Conservation (phyloP, 30 jellyfish, hydroid and myxozoan genomes). For the Aurelia sp. region DNA sequence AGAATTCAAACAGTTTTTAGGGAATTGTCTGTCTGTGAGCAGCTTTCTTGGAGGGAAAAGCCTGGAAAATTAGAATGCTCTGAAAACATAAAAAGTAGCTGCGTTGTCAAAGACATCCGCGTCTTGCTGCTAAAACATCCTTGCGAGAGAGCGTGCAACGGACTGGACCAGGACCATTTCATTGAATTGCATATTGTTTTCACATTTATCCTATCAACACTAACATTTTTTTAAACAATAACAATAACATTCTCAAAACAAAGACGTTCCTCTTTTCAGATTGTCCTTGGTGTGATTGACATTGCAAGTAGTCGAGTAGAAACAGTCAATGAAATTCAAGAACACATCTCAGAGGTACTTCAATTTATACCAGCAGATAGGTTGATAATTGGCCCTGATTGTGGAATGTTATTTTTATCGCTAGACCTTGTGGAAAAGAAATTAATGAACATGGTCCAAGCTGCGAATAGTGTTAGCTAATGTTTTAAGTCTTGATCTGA, state of each 20-base stretch:
- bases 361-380: constrained; percentile 71
- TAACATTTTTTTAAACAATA: no score
- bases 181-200: not conserved
- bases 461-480: constrained; percentile 49
- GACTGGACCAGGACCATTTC: no score
- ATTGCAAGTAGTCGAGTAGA: constrained; percentile 85
- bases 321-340: constrained; percentile 76
- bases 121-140: no score
- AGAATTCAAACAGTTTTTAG: no score
- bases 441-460: constrained; percentile 77
- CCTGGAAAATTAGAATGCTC: no score
- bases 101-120: no score
- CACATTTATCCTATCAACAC: not conserved
- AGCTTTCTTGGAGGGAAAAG: no score
- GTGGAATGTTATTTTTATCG: constrained; percentile 82
- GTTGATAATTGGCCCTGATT: constrained; percentile 80
- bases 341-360: constrained; percentile 75
- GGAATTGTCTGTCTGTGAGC: no score
- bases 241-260: not conserved
- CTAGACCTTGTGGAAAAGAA: constrained; percentile 61
- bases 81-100: no score
- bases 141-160: no score
- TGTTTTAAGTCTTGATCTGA: not conserved
- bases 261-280: constrained; percentile 2
- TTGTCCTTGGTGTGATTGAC: constrained; percentile 88